Conservation (phyloP, 2,888 invertebrate genomes). For the Spisula subtruncata region DNA sequence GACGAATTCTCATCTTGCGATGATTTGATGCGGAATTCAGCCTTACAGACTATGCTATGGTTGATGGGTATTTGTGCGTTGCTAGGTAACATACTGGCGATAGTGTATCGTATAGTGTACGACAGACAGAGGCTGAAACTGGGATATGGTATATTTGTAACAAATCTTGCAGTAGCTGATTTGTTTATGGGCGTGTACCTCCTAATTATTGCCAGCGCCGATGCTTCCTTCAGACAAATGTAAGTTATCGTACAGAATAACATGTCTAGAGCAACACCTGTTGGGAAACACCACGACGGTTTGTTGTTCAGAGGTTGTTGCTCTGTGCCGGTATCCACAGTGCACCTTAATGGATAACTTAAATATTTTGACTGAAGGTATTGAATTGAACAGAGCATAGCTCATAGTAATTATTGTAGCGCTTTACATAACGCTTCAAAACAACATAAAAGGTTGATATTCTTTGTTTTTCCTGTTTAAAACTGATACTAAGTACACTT, state of each 20-base stretch:
- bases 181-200: conserved; percentile 77
- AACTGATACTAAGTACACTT: no score
- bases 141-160: conserved; percentile 69
- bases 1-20: conserved; percentile 77
- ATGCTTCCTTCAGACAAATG: conserved; percentile 64
- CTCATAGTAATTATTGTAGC: no score
- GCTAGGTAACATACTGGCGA: conserved; percentile 67
- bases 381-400: no score
- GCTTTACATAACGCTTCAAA: no score
- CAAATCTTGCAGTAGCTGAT: conserved; percentile 73
- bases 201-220: conserved; percentile 70
- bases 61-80: conserved; percentile 68
- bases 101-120: conserved; percentile 66
- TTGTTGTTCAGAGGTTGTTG: no score
- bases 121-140: conserved; percentile 70
- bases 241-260: background rate
- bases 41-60: conserved; percentile 70
- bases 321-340: no score
- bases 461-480: no score
- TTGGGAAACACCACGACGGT: no score
- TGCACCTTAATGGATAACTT: no score
- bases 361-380: no score
- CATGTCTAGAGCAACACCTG: no score
- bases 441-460: no score
- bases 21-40: conserved; percentile 71